A percentile compares a stretch with the other conserved stretches of the same genome.
Conservation (phyloP, 1,140 invertebrate species). For the Sinonovacula constricta region DNA sequence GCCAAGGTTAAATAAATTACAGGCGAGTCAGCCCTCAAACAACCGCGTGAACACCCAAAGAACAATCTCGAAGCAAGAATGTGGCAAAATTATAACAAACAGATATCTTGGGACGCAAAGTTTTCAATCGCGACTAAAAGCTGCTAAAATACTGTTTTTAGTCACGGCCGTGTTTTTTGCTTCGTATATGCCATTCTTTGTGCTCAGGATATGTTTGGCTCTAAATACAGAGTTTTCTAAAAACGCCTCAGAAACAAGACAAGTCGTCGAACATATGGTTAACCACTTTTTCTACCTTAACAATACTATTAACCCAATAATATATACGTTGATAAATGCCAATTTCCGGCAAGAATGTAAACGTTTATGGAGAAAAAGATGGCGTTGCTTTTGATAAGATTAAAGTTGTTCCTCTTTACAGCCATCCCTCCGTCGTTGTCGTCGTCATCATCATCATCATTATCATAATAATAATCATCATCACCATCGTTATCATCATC, state of each 20-base stretch:
- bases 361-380: too few species aligned
- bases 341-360: conserved; percentile 45
- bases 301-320: conserved; percentile 48
- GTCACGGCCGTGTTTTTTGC: conserved; percentile 48
- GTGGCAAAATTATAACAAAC: neutral
- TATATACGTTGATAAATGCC: conserved; percentile 53
- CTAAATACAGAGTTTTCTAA: conserved; percentile 11
- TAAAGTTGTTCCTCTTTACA: too few species aligned
- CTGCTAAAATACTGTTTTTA: conserved; percentile 44
- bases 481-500: too few species aligned
- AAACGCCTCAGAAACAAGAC: conserved; percentile 4
- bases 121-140: conserved; percentile 33
- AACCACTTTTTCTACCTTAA: conserved; percentile 55
- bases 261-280: conserved; percentile 10
- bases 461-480: too few species aligned
- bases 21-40: neutral
- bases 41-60: neutral
- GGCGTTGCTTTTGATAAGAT: too few species aligned
- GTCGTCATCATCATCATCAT: too few species aligned
- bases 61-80: neutral
- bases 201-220: conserved; percentile 24
- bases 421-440: too few species aligned
- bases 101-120: neutral
- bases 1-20: neutral
- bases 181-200: conserved; percentile 51